These are phyloP conservation scores for Apolygus lucorum DNA, from an alignment of 1,140 invertebrate species.

Conservation along the genomic window DNA sequence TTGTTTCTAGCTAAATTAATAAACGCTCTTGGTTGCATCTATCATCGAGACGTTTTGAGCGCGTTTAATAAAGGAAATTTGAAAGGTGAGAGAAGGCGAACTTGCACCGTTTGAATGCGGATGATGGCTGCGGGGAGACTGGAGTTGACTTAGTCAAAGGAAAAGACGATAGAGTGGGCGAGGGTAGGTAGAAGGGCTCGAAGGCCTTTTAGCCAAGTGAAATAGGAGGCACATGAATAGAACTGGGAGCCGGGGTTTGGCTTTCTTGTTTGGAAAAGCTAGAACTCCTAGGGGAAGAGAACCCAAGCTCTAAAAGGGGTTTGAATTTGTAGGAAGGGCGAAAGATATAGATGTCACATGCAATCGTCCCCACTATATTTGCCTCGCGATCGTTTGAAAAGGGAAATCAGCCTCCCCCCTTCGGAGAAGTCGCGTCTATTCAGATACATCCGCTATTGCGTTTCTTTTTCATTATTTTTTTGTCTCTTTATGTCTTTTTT, in stretches of 20 bases:
- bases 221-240: constrained; percentile 10
- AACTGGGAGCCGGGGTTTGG: too few species aligned
- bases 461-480: neutral
- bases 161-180: too few species aligned
- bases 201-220: constrained; percentile 10
- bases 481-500: neutral
- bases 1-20: too few species aligned
- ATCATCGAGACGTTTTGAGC: neutral
- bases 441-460: neutral
- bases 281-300: neutral
- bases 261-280: constrained; percentile 9
- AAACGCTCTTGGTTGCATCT: neutral
- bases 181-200: neutral
- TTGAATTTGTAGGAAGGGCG: neutral
- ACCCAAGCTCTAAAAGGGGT: neutral
- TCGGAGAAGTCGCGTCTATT: neutral
- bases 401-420: neutral
- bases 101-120: neutral
- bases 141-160: constrained; percentile 14
- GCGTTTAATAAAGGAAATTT: neutral
- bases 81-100: neutral
- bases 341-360: constrained; percentile 10
- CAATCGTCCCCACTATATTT: constrained; percentile 11
- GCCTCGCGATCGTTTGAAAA: neutral
- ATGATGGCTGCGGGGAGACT: neutral